Evolutionary conservation across 2,888 invertebrate genomes (phyloP).

Genomic region (Campopleginae sp.): DNA sequence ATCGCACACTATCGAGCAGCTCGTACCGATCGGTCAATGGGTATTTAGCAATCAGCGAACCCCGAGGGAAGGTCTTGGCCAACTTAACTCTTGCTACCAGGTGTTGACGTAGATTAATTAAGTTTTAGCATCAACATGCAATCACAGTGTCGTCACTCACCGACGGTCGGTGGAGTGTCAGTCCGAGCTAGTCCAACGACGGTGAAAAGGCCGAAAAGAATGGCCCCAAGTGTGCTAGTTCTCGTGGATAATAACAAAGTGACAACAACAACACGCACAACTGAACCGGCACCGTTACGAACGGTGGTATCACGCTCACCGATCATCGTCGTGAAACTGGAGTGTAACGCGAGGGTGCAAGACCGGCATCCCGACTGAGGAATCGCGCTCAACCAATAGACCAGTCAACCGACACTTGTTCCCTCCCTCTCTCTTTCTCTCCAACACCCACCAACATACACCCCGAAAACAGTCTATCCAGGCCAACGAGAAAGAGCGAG

Average conservation of each 20-base stretch:
- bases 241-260: constrained; percentile 45
- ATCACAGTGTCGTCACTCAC: constrained; percentile 72
- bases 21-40: not conserved
- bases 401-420: constrained; percentile 52
- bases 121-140: constrained; percentile 11
- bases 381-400: constrained; percentile 71
- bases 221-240: constrained; percentile 17
- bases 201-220: constrained; percentile 64
- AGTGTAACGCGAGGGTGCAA: constrained; percentile 79
- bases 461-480: not conserved
- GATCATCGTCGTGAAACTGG: constrained; percentile 78
- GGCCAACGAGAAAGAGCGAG: constrained; percentile 7
- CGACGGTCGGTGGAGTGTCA: constrained; percentile 74
- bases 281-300: constrained; percentile 54
- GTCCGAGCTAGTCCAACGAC: constrained; percentile 72
- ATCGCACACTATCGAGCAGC: not conserved
- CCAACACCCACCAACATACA: constrained; percentile 43
- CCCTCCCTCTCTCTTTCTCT: constrained; percentile 44
- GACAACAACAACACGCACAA: constrained; percentile 48
- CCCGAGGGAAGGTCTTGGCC: not conserved
- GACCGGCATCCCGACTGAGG: constrained; percentile 84
- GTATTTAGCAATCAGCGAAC: not conserved
- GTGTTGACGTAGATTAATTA: not conserved
- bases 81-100: not conserved
- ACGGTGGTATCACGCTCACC: constrained; percentile 75